phyloP scores from a whole-genome alignment of 1,140 invertebrate genomes.

The Halictus rubicundus region DNA sequence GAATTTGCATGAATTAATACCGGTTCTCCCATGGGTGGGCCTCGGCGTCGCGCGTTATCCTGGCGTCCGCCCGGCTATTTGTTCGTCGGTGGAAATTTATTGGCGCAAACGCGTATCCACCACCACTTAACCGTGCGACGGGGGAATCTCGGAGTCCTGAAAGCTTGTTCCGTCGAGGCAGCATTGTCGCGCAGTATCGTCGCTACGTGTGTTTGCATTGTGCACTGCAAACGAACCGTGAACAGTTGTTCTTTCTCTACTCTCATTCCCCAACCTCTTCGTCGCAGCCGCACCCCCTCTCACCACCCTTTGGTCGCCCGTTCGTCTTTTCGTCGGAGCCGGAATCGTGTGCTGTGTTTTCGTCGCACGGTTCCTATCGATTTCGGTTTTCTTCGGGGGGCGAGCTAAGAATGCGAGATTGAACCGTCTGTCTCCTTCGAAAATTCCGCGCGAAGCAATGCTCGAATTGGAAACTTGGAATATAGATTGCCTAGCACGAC shows the following conservation, averaged over 20 bases:
- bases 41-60: not conserved
- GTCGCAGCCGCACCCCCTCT: no score
- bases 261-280: not conserved
- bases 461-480: no score
- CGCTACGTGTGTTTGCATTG: slow-evolving; percentile 29
- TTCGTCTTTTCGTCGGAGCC: not conserved
- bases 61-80: slow-evolving; percentile 7
- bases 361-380: slow-evolving; percentile 19
- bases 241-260: slow-evolving; percentile 29
- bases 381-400: not conserved
- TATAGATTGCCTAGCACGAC: no score
- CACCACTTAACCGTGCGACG: not conserved
- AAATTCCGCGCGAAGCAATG: no score
- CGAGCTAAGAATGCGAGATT: slow-evolving; percentile 28
- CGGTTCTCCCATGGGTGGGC: not conserved
- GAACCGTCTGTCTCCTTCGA: slow-evolving; percentile 2
- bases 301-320: no score
- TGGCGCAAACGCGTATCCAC: slow-evolving; percentile 13
- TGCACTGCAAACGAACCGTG: slow-evolving; percentile 32
- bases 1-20: slow-evolving; percentile 43
- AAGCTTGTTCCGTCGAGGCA: not conserved
- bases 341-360: not conserved
- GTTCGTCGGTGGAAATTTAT: slow-evolving; percentile 29
- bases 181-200: slow-evolving; percentile 10
- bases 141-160: not conserved